Conservation (phyloP, 2,113 vertebrate genomes). For the Myotis brandtii region DNA sequence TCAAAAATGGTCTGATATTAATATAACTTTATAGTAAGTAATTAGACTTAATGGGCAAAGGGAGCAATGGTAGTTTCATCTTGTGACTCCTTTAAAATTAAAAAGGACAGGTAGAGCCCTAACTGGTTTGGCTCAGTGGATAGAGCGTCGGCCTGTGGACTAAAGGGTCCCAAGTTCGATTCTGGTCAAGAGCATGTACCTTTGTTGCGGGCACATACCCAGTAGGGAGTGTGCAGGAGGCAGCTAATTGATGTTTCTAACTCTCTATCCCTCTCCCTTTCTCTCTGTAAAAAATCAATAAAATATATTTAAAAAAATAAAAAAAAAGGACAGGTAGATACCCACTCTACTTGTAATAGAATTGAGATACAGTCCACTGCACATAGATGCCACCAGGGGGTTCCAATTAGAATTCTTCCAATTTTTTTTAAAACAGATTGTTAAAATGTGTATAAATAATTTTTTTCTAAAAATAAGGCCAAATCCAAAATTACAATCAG, state of each 20-base stretch:
- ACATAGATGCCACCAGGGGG: background rate
- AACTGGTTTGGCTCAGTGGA: too few species aligned
- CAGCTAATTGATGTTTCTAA: too few species aligned
- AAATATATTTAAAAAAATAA: background rate
- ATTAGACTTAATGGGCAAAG: slow-evolving; percentile 8
- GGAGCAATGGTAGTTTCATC: background rate
- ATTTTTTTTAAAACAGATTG: background rate
- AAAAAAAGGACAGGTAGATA: background rate
- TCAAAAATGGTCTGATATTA: background rate
- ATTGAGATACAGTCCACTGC: background rate
- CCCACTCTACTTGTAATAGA: background rate
- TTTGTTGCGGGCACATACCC: too few species aligned
- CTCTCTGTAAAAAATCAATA: too few species aligned
- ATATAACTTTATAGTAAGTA: slow-evolving; percentile 7
- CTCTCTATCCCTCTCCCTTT: too few species aligned
- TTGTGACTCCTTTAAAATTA: background rate
- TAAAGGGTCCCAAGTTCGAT: too few species aligned
- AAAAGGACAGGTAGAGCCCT: background rate
- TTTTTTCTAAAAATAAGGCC: slow-evolving; percentile 10
- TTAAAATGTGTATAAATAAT: background rate
- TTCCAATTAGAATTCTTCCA: background rate
- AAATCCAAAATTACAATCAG: slow-evolving; percentile 15
- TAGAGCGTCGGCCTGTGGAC: too few species aligned
- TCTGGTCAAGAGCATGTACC: too few species aligned
- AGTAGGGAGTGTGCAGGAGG: too few species aligned